phyloP scores from a whole-genome alignment of 2,797 vertebrate genomes.

The Potorous gilbertii region DNA sequence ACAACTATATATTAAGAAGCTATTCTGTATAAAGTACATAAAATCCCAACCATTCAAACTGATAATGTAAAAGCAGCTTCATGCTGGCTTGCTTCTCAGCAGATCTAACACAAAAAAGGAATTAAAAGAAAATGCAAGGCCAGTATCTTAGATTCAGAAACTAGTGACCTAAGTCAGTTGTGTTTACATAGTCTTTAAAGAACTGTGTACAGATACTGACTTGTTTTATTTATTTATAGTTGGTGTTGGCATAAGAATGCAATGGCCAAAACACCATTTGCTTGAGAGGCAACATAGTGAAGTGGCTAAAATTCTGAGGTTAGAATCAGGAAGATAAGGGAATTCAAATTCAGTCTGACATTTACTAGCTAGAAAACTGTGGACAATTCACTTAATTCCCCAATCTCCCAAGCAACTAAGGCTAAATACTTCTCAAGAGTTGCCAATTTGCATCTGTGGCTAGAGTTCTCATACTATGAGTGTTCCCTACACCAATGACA shows the following conservation, averaged over 20 bases:
- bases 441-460: neutral
- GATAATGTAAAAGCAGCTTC: neutral
- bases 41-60: neutral
- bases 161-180: neutral
- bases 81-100: neutral
- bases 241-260: neutral
- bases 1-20: neutral
- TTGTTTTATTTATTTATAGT: neutral
- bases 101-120: neutral
- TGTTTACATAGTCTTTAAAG: neutral
- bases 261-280: neutral
- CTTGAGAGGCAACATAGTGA: neutral
- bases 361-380: neutral
- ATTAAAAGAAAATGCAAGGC: neutral
- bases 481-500: neutral
- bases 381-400: neutral
- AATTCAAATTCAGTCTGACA: neutral
- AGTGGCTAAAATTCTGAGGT: neutral
- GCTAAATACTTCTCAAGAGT: neutral
- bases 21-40: neutral
- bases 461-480: neutral
- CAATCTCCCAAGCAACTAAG: neutral
- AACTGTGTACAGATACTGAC: slow-evolving; percentile 4
- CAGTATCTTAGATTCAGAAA: neutral
- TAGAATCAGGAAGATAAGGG: neutral